These are phyloP conservation scores for Paedocypris sp. DNA, from an alignment of 2,113 vertebrate species.

Conservation along the genomic window DNA sequence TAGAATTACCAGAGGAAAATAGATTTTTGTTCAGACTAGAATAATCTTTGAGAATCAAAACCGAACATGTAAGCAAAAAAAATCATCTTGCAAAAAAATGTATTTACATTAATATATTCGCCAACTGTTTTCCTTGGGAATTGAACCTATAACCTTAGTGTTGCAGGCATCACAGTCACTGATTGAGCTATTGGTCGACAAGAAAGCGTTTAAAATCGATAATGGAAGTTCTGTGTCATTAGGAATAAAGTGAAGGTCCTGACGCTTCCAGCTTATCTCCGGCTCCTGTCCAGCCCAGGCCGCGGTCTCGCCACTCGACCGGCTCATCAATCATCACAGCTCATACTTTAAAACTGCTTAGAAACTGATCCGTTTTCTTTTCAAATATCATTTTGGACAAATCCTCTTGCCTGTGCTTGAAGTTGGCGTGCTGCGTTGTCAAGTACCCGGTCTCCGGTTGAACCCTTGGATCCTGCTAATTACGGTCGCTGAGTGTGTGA, in stretches of 20 bases:
- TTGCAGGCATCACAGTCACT: neutral
- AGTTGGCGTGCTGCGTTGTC: neutral
- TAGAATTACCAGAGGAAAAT: no score
- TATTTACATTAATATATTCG: no score
- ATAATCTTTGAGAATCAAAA: no score
- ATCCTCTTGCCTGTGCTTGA: neutral
- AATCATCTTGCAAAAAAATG: no score
- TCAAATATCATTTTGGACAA: neutral
- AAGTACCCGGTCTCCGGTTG: neutral
- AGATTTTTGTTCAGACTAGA: no score
- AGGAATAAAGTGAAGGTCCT: neutral
- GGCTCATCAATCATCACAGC: constrained; percentile 37
- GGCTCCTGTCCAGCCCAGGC: constrained; percentile 15
- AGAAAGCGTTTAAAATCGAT: no score
- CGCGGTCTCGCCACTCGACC: constrained; percentile 7
- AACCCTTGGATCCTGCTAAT: constrained; percentile 5
- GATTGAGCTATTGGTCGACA: no score
- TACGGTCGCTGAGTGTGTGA: constrained; percentile 33
- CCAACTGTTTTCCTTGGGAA: no score
- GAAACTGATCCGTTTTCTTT: neutral
- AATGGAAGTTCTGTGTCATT: no score
- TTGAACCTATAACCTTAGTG: no score
- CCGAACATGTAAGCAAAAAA: no score
- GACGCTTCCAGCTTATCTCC: constrained; percentile 24
- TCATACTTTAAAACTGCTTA: constrained; percentile 9